Conservation (phyloP, 2,113 vertebrate species). For the Corynorhinus townsendii region DNA sequence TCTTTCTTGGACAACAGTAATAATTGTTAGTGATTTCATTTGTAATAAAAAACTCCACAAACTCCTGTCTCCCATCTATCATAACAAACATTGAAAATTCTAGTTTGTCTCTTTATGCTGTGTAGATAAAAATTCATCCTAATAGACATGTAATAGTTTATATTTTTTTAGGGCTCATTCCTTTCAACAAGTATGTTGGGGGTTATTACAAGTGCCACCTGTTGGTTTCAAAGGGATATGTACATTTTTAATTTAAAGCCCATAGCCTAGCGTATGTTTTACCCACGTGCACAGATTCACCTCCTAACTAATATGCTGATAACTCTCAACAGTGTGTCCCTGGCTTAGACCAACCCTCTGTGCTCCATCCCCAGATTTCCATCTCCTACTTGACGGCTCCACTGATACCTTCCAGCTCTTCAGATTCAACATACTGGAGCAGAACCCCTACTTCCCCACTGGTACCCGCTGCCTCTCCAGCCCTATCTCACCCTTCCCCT, state of each 20-base stretch:
- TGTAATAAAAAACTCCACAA: conserved; percentile 29
- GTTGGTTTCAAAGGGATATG: not conserved
- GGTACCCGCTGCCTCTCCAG: not conserved
- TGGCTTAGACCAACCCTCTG: not conserved
- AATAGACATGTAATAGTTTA: not conserved
- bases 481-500: not conserved
- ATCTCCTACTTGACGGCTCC: too few species aligned
- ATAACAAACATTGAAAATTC: conserved; percentile 7
- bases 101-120: not conserved
- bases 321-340: rapidly evolving
- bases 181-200: not conserved
- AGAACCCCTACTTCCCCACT: not conserved
- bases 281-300: not conserved
- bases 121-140: not conserved
- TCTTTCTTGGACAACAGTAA: not conserved
- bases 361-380: not conserved
- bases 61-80: not conserved
- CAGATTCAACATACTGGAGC: not conserved
- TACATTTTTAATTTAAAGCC: not conserved
- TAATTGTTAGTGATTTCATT: conserved; percentile 20
- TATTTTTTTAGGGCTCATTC: not conserved
- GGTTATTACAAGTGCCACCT: not conserved
- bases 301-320: rapidly evolving
- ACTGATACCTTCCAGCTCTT: not conserved
- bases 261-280: not conserved